Conservation (phyloP, 2,113 vertebrate genomes). For the Paralichthys olivaceus region DNA sequence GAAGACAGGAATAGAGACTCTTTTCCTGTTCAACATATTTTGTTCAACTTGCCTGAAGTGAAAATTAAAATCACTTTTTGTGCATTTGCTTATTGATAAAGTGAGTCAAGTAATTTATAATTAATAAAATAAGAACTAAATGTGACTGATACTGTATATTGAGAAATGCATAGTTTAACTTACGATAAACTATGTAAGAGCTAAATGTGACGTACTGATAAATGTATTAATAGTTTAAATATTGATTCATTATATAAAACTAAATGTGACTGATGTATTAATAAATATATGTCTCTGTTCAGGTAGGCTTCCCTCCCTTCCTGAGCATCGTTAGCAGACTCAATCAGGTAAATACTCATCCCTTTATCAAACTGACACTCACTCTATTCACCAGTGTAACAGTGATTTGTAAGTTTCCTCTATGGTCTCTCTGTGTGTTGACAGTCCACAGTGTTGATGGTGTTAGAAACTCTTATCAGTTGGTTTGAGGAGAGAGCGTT, state of each 20-base stretch:
- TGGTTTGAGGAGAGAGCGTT: constrained; percentile 95
- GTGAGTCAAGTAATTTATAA: too few species aligned
- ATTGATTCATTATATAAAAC: neutral
- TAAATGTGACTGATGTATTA: neutral
- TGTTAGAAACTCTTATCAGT: constrained; percentile 90
- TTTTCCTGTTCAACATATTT: too few species aligned
- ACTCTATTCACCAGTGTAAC: neutral
- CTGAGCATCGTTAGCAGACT: constrained; percentile 96
- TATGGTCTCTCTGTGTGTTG: neutral
- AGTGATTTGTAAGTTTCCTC: neutral
- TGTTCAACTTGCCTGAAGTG: too few species aligned
- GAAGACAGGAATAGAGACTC: rapidly evolving
- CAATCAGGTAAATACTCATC: constrained; percentile 87
- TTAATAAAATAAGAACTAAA: neutral
- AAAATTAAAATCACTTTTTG: too few species aligned
- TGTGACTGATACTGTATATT: too few species aligned
- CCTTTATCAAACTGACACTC: neutral
- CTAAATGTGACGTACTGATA: too few species aligned
- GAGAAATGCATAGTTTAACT: too few species aligned
- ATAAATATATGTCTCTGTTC: constrained; percentile 15
- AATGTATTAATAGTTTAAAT: too few species aligned
- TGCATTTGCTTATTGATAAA: too few species aligned
- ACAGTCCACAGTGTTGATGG: constrained; percentile 89
- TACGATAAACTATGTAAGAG: too few species aligned
- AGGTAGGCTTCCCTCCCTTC: constrained; percentile 96